phyloP scores from a whole-genome alignment of 2,113 vertebrate species.

The Hypomesus transpacificus region DNA sequence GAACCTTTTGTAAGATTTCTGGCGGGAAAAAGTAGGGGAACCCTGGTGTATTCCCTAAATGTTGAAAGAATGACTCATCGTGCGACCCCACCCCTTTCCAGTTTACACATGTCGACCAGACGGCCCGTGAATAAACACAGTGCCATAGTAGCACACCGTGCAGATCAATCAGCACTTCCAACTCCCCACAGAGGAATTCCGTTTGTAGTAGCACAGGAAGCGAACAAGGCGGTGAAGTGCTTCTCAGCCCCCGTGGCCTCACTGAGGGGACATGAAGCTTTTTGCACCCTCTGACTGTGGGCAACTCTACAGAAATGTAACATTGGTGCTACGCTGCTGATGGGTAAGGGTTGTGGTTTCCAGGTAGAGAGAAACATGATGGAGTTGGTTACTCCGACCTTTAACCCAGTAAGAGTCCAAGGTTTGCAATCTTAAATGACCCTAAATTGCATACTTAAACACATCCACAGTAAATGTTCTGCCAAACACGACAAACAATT shows the following conservation, averaged over 20 bases:
- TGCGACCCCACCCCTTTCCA: constrained; percentile 35
- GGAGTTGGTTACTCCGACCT: neutral
- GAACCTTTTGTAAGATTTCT: constrained; percentile 8
- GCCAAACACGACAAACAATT: no score
- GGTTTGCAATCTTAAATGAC: neutral
- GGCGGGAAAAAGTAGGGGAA: constrained; percentile 20
- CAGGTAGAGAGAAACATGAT: neutral
- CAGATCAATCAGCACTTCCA: constrained; percentile 1
- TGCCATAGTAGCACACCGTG: neutral
- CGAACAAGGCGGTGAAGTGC: constrained; percentile 14
- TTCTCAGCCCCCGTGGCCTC: constrained; percentile 4
- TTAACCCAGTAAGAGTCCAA: neutral
- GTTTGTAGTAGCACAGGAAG: constrained; percentile 17
- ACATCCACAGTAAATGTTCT: no score
- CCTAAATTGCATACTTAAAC: no score
- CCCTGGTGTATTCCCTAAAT: constrained; percentile 4
- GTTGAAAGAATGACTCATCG: constrained; percentile 47
- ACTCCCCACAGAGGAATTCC: constrained; percentile 7
- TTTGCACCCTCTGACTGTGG: neutral
- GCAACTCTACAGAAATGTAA: neutral
- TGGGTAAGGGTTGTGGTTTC: neutral
- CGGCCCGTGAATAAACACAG: no score
- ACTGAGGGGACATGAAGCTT: neutral
- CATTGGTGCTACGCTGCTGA: neutral
- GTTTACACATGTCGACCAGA: constrained; percentile 30